These are phyloP conservation scores for Antrozous pallidus DNA, from an alignment of 2,797 vertebrate genomes.

Conservation along the genomic window DNA sequence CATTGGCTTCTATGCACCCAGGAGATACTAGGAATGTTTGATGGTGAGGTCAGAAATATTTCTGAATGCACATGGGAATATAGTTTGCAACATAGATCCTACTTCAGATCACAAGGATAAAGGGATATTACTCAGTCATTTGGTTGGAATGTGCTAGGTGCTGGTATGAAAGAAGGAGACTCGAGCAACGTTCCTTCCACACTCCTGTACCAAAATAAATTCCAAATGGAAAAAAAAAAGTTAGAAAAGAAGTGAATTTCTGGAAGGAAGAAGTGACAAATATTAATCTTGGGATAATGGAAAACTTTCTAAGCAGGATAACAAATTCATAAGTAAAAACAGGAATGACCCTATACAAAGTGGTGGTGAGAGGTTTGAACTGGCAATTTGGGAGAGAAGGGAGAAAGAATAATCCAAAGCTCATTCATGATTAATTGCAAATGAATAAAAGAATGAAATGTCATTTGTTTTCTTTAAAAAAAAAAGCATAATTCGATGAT, in stretches of 20 bases:
- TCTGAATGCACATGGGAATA: background rate
- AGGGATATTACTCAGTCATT: background rate
- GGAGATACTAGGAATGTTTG: background rate
- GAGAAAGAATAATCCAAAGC: background rate
- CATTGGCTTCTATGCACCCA: background rate
- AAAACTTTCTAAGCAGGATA: background rate
- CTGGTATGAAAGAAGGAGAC: background rate
- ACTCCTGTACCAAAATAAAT: background rate
- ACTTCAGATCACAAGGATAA: background rate
- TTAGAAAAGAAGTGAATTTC: background rate
- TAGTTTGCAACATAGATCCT: background rate
- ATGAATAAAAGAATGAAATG: background rate
- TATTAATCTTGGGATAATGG: background rate
- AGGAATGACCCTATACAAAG: background rate
- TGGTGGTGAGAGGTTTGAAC: background rate
- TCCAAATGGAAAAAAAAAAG: background rate
- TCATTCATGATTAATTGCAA: background rate
- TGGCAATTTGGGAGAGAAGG: fast-evolving
- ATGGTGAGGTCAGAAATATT: background rate
- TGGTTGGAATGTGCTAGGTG: background rate
- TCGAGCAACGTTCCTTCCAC: background rate
- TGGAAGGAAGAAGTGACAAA: background rate
- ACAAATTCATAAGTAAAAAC: background rate
- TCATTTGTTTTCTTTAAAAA: background rate
- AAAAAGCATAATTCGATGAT: background rate